These are phyloP conservation scores for Myiozetetes cayanensis DNA, from an alignment of 2,113 vertebrate species.

Conservation along the genomic window DNA sequence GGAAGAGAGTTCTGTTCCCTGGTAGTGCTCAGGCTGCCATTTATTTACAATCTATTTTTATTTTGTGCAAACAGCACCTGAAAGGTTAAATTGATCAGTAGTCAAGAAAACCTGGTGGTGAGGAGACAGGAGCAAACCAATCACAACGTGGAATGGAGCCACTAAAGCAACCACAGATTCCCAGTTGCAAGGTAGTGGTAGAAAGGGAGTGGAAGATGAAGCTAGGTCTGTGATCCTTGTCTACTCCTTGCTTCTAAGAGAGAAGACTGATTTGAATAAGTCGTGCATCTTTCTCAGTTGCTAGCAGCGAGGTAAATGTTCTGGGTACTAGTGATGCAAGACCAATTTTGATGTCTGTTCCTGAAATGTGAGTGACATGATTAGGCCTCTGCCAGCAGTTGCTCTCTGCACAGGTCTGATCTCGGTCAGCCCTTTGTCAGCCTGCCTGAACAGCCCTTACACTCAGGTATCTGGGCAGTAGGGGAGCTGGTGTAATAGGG, in stretches of 20 bases:
- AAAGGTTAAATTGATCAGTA: conserved; percentile 45
- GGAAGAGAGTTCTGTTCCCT: neutral
- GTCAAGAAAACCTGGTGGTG: conserved; percentile 8
- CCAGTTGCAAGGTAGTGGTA: neutral
- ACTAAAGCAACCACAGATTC: neutral
- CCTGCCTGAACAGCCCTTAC: neutral
- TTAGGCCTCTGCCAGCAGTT: neutral
- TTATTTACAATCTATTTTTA: conserved; percentile 31
- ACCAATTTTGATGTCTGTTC: neutral
- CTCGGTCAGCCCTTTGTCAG: neutral
- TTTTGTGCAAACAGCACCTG: neutral
- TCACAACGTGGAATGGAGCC: neutral
- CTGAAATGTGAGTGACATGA: neutral
- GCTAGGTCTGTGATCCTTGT: neutral
- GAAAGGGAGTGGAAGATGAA: neutral
- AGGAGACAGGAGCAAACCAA: conserved; percentile 14
- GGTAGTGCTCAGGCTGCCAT: neutral
- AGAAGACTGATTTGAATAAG: neutral
- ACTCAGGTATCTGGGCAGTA: neutral
- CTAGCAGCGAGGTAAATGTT: neutral
- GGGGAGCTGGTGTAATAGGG: neutral
- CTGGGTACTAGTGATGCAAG: neutral
- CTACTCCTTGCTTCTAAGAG: neutral
- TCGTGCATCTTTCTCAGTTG: neutral
- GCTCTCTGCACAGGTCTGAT: neutral